phyloP scores from a whole-genome alignment of 2,888 invertebrate genomes.

The Melanostoma scalare region DNA sequence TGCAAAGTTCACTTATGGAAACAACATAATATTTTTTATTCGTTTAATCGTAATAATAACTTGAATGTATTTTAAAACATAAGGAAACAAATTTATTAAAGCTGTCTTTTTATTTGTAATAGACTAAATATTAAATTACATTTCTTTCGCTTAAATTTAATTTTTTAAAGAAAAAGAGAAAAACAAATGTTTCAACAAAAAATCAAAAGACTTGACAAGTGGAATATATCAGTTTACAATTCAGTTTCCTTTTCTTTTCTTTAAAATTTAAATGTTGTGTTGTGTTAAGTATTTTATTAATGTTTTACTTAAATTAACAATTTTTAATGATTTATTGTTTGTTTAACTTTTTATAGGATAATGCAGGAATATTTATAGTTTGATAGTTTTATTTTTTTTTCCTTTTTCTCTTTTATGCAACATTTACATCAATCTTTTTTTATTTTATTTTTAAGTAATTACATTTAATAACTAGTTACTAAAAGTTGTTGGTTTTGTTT shows the following conservation, averaged over 20 bases:
- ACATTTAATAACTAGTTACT: constrained; percentile 66
- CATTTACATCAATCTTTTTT: constrained; percentile 67
- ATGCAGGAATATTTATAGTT: constrained; percentile 61
- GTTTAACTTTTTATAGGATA: constrained; percentile 52
- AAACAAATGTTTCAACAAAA: constrained; percentile 10
- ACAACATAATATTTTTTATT: constrained; percentile 7
- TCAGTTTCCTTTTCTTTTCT: constrained; percentile 16
- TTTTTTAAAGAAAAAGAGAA: constrained; percentile 7
- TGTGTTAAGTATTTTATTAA: constrained; percentile 3
- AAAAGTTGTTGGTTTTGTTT: constrained; percentile 47
- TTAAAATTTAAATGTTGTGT: constrained; percentile 17
- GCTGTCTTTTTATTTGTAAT: constrained; percentile 56
- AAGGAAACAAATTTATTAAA: constrained; percentile 57
- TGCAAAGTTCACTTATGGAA: constrained; percentile 40
- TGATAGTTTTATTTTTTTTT: constrained; percentile 33
- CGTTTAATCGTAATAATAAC: too few species aligned
- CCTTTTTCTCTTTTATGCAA: constrained; percentile 52
- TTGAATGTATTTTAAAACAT: constrained; percentile 18
- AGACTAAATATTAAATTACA: constrained; percentile 36
- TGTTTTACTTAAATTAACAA: constrained; percentile 50
- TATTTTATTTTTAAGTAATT: constrained; percentile 44
- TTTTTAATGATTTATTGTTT: constrained; percentile 20
- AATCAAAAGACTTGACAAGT: constrained; percentile 24
- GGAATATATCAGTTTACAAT: constrained; percentile 62
- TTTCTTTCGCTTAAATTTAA: constrained; percentile 34